Conservation (phyloP, 2,888 invertebrate species). For the Electrophaes corylata region DNA sequence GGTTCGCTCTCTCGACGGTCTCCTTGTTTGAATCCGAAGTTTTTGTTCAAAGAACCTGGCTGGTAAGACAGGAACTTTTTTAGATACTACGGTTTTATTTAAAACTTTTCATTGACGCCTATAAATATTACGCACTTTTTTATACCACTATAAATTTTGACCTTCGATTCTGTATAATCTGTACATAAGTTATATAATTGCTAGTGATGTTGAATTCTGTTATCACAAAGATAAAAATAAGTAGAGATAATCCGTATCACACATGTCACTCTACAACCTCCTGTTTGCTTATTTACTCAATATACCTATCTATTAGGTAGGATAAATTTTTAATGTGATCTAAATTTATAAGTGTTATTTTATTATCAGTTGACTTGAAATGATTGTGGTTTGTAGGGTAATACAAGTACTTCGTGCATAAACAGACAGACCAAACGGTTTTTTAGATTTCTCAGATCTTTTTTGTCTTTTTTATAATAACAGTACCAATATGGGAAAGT, state of each 20-base stretch:
- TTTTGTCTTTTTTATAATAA: no score
- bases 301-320: neutral
- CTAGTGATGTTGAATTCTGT: neutral
- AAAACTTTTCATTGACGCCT: no score
- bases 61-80: constrained; percentile 32
- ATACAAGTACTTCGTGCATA: no score
- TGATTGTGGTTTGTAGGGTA: no score
- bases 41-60: constrained; percentile 41
- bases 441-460: neutral
- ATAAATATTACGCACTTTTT: neutral
- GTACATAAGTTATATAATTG: neutral
- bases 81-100: no score
- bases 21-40: constrained; percentile 39
- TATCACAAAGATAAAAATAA: neutral
- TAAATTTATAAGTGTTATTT: neutral
- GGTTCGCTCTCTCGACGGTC: constrained; percentile 56
- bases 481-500: no score
- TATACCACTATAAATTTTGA: neutral
- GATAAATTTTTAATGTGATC: neutral
- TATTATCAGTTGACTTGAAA: no score
- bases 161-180: neutral
- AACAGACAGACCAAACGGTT: no score
- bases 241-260: neutral
- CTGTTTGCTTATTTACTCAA: neutral
- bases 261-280: neutral